These are phyloP conservation scores for Acronicta psi DNA, from an alignment of 2,888 invertebrate species.

Conservation along the genomic window DNA sequence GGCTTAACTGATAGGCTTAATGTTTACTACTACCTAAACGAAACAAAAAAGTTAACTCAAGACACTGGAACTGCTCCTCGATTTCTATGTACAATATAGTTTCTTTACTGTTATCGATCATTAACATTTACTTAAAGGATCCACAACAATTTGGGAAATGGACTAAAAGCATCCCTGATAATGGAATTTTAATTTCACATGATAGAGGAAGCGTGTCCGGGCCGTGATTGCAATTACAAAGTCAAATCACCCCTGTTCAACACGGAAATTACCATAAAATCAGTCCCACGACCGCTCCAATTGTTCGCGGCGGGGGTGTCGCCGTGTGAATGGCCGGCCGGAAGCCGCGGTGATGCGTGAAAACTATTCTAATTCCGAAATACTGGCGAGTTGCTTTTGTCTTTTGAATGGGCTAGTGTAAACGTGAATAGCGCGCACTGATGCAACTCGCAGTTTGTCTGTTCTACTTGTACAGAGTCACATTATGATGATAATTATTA, in stretches of 20 bases:
- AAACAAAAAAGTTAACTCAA: conserved; percentile 45
- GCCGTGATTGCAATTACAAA: conserved; percentile 67
- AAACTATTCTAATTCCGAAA: conserved; percentile 81
- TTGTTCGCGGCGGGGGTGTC: conserved; percentile 70
- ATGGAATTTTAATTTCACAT: conserved; percentile 52
- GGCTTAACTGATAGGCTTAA: conserved; percentile 42
- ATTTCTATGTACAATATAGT: conserved; percentile 25
- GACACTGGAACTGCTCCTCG: conserved; percentile 25
- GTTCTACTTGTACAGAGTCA: too few relatives aligned
- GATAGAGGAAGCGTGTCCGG: conserved; percentile 61
- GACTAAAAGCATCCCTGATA: conserved; percentile 27
- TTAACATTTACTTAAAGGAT: conserved; percentile 10
- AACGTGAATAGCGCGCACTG: conserved; percentile 20
- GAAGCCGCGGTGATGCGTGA: conserved; percentile 78
- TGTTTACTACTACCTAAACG: conserved; percentile 42
- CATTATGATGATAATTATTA: too few relatives aligned
- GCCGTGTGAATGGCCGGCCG: conserved; percentile 65
- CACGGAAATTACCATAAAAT: conserved; percentile 84
- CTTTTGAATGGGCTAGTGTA: conserved; percentile 14
- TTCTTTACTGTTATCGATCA: conserved; percentile 11
- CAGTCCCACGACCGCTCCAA: conserved; percentile 80
- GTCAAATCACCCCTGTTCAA: conserved; percentile 70
- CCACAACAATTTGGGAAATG: neutral
- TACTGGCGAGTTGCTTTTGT: conserved; percentile 45
- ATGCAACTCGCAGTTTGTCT: neutral